Evolutionary conservation across 2,888 invertebrate species (phyloP).

Genomic region (Catocala fraxini): DNA sequence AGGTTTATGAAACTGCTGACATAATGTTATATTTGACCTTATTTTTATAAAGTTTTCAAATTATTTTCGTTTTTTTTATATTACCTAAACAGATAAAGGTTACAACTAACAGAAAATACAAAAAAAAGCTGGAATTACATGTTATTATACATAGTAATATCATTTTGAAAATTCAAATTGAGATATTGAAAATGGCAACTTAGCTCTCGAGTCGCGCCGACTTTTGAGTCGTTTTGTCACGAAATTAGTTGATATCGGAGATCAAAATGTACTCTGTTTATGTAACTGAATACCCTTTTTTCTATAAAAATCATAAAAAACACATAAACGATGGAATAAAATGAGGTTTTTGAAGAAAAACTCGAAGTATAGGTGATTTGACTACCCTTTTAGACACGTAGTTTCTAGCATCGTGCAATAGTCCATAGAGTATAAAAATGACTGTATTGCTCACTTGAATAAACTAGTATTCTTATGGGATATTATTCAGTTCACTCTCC

Average conservation of each 20-base stretch:
- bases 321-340: slow-evolving; percentile 1
- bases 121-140: too few relatives aligned
- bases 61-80: background rate
- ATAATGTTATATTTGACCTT: slow-evolving; percentile 3
- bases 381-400: slow-evolving; percentile 4
- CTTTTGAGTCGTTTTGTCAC: slow-evolving; percentile 2
- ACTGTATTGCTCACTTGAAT: slow-evolving; percentile 5
- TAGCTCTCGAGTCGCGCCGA: slow-evolving; percentile 1
- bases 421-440: slow-evolving; percentile 10
- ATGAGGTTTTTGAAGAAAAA: background rate
- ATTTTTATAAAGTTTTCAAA: slow-evolving; percentile 6
- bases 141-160: background rate
- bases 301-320: slow-evolving; percentile 2
- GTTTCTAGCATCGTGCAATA: slow-evolving; percentile 10
- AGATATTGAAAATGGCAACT: slow-evolving; percentile 1
- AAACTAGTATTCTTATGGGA: slow-evolving; percentile 9
- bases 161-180: slow-evolving; percentile 1
- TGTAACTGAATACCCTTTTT: background rate
- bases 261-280: slow-evolving; percentile 1
- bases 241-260: background rate
- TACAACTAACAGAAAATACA: background rate
- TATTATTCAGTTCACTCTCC: slow-evolving; percentile 6
- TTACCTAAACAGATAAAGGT: slow-evolving; percentile 1
- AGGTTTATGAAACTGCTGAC: background rate
- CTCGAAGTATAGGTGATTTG: background rate